Evolutionary conservation across 2,797 vertebrate genomes (phyloP), one percentile per base, ranked within the genome.

Genomic region (Aeoliscus strigatus): DNA sequence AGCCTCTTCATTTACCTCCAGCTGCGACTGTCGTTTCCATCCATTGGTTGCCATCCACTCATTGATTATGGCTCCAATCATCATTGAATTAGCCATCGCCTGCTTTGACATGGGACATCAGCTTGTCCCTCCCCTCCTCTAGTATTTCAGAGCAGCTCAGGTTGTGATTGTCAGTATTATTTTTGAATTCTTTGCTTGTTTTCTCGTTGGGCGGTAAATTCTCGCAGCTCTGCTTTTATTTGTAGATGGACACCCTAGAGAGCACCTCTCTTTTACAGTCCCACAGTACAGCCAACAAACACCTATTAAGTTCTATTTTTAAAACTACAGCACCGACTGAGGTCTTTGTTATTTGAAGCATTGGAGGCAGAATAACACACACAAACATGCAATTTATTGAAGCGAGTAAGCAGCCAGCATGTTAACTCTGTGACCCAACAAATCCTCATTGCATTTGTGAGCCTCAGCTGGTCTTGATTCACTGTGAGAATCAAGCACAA

Each of bases 401-500:
- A n/a, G n/a, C n/a, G n/a, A n/a, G n/a, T n/a, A n/a, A n/a, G n/a
- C n/a, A n/a, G n/a, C n/a, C n/a, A n/a, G n/a, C n/a, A n/a, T n/a
- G n/a, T n/a, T n/a, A n/a, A n/a, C n/a, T n/a, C n/a, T n/a, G n/a
- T n/a, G n/a, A n/a, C n/a, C n/a, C n/a, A n/a, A n/a, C n/a, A n/a
- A n/a, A n/a, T n/a, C n/a, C n/a, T n/a, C n/a, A n/a, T n/a, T n/a
- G n/a, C 9, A 11, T 33, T 12, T 37, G 5, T 35, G 8, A 35
- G 2, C 14, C 18, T 14, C 35, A 21, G 38, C 40, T 50, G 27
- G 21, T 28, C 53, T 37, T 28, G 27, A 55, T 60, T 43, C 21
- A 42, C 27, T 40, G 28, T 44, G 28, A 64, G 48, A 41, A 41
- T 31, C n/a, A n/a, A n/a, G n/a, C n/a, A n/a, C n/a, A n/a, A 59